A percentile compares a stretch with the other conserved stretches of the same genome.
Evolutionary conservation across 2,888 invertebrate genomes (phyloP).

Genomic region (Latrodectus hesperus): DNA sequence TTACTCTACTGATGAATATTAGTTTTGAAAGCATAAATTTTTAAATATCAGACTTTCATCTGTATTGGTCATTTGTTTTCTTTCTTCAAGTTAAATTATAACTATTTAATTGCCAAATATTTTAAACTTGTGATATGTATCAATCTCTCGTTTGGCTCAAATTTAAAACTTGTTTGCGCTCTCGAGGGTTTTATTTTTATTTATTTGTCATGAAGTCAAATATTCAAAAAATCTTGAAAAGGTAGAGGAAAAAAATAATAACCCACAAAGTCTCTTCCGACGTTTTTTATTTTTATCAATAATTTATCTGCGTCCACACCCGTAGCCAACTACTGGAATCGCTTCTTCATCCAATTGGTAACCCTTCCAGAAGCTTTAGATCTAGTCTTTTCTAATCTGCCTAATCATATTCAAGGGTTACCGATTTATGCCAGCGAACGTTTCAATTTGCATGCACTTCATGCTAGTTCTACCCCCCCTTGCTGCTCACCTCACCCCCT

Average conservation of each 20-base stretch:
- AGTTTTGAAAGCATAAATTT: too few species aligned
- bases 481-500: not conserved
- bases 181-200: not conserved
- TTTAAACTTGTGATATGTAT: too few species aligned
- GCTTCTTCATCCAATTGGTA: slow-evolving; percentile 20
- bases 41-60: too few species aligned
- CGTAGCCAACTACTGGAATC: slow-evolving; percentile 4
- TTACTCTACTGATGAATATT: too few species aligned
- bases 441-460: slow-evolving; percentile 65
- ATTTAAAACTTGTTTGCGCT: not conserved
- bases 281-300: slow-evolving; percentile 21
- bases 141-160: too few species aligned
- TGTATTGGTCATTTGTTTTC: too few species aligned
- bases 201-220: too few species aligned
- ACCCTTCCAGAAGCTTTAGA: slow-evolving; percentile 17
- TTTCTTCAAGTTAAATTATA: too few species aligned
- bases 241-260: not conserved
- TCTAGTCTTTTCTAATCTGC: slow-evolving; percentile 46
- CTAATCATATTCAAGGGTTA: slow-evolving; percentile 67
- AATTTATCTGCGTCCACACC: not conserved
- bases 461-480: not conserved
- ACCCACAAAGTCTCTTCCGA: not conserved
- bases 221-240: too few species aligned
- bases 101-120: too few species aligned
- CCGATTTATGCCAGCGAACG: slow-evolving; percentile 64